These are phyloP conservation scores for Neotoxoptera formosana DNA, from an alignment of 1,140 invertebrate genomes.

Conservation along the genomic window DNA sequence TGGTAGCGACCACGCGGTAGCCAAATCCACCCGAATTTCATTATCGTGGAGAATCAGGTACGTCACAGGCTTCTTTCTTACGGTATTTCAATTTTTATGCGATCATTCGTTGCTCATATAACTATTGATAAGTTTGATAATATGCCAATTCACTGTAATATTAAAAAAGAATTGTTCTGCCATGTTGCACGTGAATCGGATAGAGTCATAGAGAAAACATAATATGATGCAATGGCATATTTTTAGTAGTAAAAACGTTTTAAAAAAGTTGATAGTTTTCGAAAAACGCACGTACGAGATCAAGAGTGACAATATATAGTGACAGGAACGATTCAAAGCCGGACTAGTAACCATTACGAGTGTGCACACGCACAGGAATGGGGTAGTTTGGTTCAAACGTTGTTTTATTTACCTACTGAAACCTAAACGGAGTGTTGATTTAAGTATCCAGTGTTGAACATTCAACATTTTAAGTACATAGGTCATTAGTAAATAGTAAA, in stretches of 20 bases:
- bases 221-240: neutral
- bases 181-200: neutral
- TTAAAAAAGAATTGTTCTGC: neutral
- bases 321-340: neutral
- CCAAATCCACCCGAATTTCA: too few species aligned
- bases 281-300: neutral
- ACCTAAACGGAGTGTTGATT: too few species aligned
- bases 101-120: neutral
- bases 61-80: too few species aligned
- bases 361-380: too few species aligned
- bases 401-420: too few species aligned
- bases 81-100: neutral
- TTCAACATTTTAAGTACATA: too few species aligned
- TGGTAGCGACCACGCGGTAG: too few species aligned
- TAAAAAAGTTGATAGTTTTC: neutral
- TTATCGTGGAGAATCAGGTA: too few species aligned
- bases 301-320: neutral
- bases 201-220: neutral
- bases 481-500: too few species aligned
- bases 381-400: too few species aligned
- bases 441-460: too few species aligned
- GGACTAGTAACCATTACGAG: neutral
- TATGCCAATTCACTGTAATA: neutral
- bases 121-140: neutral
- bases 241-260: neutral